Conservation (phyloP, 2,888 invertebrate genomes). For the Pyrgus malvae region DNA sequence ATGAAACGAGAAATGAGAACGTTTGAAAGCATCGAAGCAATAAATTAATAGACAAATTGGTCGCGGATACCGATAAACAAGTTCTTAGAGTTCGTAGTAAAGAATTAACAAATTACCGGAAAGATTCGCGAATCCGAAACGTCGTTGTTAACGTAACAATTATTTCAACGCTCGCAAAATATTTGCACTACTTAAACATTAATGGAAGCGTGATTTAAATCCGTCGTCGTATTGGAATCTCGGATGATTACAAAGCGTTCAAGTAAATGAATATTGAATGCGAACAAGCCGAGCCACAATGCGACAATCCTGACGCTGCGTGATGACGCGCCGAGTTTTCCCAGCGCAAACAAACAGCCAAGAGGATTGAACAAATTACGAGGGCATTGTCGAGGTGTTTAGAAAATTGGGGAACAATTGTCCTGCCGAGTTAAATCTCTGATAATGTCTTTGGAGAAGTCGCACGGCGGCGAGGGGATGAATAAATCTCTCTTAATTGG, state of each 20-base stretch:
- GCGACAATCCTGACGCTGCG: conserved; percentile 51
- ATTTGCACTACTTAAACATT: conserved; percentile 35
- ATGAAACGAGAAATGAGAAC: conserved; percentile 50
- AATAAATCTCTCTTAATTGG: conserved; percentile 79
- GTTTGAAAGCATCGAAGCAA: conserved; percentile 11
- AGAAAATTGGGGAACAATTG: conserved; percentile 77
- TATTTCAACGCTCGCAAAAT: conserved; percentile 7
- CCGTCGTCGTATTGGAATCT: conserved; percentile 53
- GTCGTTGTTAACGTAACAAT: conserved; percentile 8
- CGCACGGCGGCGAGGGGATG: conserved; percentile 62
- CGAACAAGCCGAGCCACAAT: conserved; percentile 53
- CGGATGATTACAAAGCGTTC: conserved; percentile 61
- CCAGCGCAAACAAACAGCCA: conserved; percentile 65
- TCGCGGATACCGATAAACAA: background rate
- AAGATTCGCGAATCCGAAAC: conserved; percentile 1
- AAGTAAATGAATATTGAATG: conserved; percentile 70
- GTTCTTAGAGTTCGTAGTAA: background rate
- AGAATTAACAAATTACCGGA: background rate
- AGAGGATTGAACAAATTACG: conserved; percentile 73
- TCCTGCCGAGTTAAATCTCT: conserved; percentile 71
- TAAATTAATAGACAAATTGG: conserved; percentile 42
- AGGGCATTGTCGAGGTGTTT: conserved; percentile 72
- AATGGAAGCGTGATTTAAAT: conserved; percentile 55
- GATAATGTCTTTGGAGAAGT: conserved; percentile 70
- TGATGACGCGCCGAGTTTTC: conserved; percentile 62